These are phyloP conservation scores for Chlorodrepanis virens DNA, from an alignment of 2,113 vertebrate genomes.

Conservation along the genomic window DNA sequence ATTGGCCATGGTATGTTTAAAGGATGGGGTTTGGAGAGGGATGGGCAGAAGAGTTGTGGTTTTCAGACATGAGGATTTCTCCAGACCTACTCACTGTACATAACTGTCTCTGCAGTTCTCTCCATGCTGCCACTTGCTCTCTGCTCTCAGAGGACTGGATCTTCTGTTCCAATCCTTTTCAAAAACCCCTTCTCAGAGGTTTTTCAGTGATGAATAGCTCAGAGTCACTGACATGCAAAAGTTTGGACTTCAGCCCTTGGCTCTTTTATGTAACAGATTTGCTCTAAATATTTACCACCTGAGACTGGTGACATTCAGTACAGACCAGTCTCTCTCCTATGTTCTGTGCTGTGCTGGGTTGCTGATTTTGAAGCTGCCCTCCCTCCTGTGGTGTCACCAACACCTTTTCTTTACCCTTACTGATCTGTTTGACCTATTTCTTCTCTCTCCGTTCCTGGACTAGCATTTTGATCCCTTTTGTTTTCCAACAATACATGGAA, in stretches of 20 bases:
- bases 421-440: not conserved
- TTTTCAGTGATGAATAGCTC: not conserved
- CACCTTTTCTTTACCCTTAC: not conserved
- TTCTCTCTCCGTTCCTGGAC: not conserved
- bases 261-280: not conserved
- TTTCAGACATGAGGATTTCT: not conserved
- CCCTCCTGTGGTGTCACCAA: not conserved
- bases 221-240: not conserved
- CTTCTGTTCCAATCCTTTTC: not conserved
- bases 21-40: not conserved
- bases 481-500: not conserved
- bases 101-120: not conserved
- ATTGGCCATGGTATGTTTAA: slow-evolving; percentile 87
- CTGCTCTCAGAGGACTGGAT: not conserved
- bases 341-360: not conserved
- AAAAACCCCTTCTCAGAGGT: not conserved
- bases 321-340: not conserved
- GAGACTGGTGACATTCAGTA: not conserved
- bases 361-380: not conserved
- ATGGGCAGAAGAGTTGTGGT: not conserved
- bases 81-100: not conserved
- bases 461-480: not conserved
- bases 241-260: slow-evolving; percentile 31
- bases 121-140: not conserved
- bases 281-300: not conserved